A percentile compares a stretch with the other conserved stretches of the same genome.
Evolutionary conservation across 2,797 vertebrate genomes (phyloP).

Genomic region (Columba guinea): DNA sequence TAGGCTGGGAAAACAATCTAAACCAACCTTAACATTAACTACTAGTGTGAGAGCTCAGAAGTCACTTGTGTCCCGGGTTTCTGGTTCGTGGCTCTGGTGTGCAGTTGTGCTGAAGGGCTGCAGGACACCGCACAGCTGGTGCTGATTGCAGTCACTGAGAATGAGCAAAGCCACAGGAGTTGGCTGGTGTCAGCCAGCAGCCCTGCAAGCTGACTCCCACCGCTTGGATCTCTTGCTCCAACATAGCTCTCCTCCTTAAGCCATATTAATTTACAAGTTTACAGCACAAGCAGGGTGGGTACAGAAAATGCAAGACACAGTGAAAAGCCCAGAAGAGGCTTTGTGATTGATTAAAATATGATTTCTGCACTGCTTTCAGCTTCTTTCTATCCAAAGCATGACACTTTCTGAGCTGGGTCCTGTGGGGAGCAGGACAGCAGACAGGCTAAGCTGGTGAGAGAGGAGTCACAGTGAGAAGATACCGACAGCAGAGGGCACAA

Average conservation of each 20-base stretch:
- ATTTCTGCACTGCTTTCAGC: background rate
- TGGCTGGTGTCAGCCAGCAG: background rate
- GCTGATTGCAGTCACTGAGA: background rate
- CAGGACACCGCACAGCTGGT: rapidly evolving
- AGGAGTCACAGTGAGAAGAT: background rate
- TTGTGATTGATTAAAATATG: background rate
- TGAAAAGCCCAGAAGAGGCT: background rate
- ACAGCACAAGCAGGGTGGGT: background rate
- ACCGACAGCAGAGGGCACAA: background rate
- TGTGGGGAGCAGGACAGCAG: rapidly evolving
- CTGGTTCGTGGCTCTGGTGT: background rate
- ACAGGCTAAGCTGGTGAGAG: background rate
- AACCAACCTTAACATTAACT: background rate
- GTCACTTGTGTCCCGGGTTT: rapidly evolving
- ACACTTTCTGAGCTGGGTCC: background rate
- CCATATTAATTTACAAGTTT: background rate
- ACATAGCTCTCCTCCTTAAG: background rate
- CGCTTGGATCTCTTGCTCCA: background rate
- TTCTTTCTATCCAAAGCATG: background rate
- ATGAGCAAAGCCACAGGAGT: background rate
- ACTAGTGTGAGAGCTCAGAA: background rate
- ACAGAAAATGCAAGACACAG: background rate
- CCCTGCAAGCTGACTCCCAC: background rate
- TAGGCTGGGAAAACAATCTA: background rate
- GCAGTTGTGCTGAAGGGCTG: background rate